Evolutionary conservation across 2,113 vertebrate genomes (phyloP).

Genomic region (Nipponia nippon): DNA sequence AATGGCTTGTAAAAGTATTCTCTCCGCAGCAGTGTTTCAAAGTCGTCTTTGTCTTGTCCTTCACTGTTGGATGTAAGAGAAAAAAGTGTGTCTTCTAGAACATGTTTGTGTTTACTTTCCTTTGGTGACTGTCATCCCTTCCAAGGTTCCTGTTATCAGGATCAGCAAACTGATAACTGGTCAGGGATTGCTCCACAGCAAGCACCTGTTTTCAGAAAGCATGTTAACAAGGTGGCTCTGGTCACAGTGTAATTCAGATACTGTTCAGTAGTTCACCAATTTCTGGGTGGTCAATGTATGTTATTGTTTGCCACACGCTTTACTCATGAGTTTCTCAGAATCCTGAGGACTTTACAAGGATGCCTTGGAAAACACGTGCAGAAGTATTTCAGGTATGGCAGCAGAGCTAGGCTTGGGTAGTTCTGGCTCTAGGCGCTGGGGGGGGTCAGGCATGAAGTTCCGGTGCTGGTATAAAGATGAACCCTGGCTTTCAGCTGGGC

Average conservation of each 20-base stretch:
- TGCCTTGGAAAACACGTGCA: background rate
- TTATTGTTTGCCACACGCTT: background rate
- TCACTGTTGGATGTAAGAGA: background rate
- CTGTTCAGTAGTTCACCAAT: background rate
- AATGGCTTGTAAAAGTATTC: background rate
- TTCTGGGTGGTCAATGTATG: background rate
- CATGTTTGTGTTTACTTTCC: background rate
- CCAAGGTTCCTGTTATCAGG: background rate
- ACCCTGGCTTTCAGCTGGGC: background rate
- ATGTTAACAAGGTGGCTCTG: background rate
- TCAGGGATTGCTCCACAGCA: background rate
- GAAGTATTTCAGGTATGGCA: rapidly evolving
- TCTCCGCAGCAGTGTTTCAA: background rate
- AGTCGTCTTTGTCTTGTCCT: background rate
- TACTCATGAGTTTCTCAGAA: background rate
- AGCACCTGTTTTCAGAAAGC: background rate
- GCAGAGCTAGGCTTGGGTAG: background rate
- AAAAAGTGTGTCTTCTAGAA: background rate
- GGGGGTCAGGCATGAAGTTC: rapidly evolving
- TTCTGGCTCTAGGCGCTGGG: background rate
- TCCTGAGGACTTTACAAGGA: background rate
- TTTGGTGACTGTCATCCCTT: background rate
- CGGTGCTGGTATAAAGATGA: background rate
- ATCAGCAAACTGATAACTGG: background rate
- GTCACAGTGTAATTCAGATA: background rate